Conservation (phyloP, 2,888 invertebrate genomes). For the Stegophylla sp. region DNA sequence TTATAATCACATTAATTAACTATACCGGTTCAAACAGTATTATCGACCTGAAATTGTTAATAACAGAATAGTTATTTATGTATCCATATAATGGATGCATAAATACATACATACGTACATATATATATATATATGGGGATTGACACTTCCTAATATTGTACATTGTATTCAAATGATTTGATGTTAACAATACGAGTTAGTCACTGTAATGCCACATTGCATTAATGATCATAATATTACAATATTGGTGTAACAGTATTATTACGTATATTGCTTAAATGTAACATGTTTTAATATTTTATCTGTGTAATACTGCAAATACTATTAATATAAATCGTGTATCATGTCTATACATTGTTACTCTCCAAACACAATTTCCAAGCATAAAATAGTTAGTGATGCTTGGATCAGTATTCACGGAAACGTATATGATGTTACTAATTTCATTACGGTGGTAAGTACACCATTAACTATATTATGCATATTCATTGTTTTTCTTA, state of each 20-base stretch:
- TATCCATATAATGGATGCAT: background rate
- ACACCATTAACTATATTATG: background rate
- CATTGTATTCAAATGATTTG: slow-evolving; percentile 44
- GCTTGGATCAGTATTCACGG: slow-evolving; percentile 82
- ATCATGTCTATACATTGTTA: slow-evolving; percentile 51
- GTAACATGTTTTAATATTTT: background rate
- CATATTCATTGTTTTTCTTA: background rate
- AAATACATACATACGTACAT: too few species aligned
- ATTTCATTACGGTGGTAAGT: slow-evolving; percentile 77
- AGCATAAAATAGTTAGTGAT: slow-evolving; percentile 71
- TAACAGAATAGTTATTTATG: background rate
- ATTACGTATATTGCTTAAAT: background rate
- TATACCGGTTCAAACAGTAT: background rate
- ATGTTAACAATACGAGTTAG: background rate
- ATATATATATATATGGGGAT: background rate
- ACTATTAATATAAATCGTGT: background rate
- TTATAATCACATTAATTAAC: background rate
- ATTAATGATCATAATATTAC: background rate
- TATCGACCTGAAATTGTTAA: background rate
- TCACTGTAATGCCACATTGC: background rate
- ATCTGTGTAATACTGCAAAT: background rate
- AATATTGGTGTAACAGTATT: background rate
- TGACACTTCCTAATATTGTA: slow-evolving; percentile 25
- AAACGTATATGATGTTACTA: slow-evolving; percentile 80
- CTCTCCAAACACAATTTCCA: slow-evolving; percentile 69